These are phyloP conservation scores for Spongia lamella DNA, from an alignment of 37 sponge, comb jelly and placozoan species.

Conservation along the genomic window DNA sequence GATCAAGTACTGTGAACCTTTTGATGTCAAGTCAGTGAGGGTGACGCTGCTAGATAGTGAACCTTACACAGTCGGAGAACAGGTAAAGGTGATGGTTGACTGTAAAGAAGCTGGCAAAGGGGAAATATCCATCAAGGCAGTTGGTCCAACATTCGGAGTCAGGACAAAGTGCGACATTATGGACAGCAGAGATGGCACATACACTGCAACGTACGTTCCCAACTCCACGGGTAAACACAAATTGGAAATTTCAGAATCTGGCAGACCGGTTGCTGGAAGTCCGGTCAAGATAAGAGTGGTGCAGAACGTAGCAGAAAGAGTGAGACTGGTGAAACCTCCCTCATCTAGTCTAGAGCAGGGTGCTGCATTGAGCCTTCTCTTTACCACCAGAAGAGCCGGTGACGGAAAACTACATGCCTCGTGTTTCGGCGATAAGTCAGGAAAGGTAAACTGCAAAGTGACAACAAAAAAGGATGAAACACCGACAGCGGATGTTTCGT, in stretches of 20 bases:
- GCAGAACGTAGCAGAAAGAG: not conserved
- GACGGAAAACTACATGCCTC: constrained; percentile 13
- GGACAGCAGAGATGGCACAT: constrained; percentile 18
- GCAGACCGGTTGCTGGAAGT: not conserved
- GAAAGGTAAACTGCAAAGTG: not conserved
- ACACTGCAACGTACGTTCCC: not conserved
- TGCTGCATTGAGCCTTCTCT: not conserved
- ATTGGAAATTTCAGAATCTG: constrained; percentile 1
- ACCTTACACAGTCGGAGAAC: constrained; percentile 25
- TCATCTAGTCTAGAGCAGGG: constrained; percentile 3
- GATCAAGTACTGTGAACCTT: constrained; percentile 50
- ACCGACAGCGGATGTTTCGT: constrained; percentile 1
- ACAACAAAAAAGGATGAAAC: not conserved
- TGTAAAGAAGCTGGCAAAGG: constrained; percentile 43
- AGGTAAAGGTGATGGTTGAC: constrained; percentile 48
- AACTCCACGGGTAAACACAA: constrained; percentile 19
- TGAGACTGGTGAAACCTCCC: constrained; percentile 18
- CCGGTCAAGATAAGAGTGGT: constrained; percentile 5
- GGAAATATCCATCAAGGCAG: constrained; percentile 21
- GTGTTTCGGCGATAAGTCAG: not conserved
- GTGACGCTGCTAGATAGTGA: constrained; percentile 14
- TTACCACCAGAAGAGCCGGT: constrained; percentile 7
- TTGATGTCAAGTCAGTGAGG: constrained; percentile 24
- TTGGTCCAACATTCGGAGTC: constrained; percentile 29
- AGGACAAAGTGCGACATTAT: constrained; percentile 9